Conservation (phyloP, 1,140 invertebrate genomes). For the Drosophila baimaii region DNA sequence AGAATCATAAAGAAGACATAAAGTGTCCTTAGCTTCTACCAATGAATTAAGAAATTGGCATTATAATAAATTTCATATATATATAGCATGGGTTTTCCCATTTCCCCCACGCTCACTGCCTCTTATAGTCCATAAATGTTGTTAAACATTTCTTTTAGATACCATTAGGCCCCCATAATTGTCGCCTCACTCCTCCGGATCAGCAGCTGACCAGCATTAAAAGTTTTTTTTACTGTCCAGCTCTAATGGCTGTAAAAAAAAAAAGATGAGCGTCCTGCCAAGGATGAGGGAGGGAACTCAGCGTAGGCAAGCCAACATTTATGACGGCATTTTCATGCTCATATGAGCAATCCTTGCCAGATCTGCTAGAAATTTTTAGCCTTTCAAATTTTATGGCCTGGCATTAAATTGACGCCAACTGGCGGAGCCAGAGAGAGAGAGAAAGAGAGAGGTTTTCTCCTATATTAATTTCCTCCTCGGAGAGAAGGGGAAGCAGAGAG, state of each 20-base stretch:
- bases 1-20: not conserved
- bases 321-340: slow-evolving; percentile 43
- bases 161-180: slow-evolving; percentile 48
- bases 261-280: slow-evolving; percentile 1
- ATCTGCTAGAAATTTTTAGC: slow-evolving; percentile 41
- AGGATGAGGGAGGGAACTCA: not conserved
- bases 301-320: slow-evolving; percentile 40
- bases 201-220: slow-evolving; percentile 50
- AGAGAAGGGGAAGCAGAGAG: not conserved
- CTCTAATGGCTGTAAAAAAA: slow-evolving; percentile 51
- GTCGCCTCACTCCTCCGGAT: slow-evolving; percentile 22
- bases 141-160: slow-evolving; percentile 30
- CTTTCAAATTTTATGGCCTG: slow-evolving; percentile 61
- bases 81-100: not conserved
- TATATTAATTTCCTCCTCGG: slow-evolving; percentile 45
- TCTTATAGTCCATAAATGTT: slow-evolving; percentile 23
- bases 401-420: slow-evolving; percentile 61
- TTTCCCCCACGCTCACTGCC: not conserved
- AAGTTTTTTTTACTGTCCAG: slow-evolving; percentile 46
- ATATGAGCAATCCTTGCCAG: slow-evolving; percentile 56
- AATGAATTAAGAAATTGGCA: not conserved
- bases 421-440: slow-evolving; percentile 5
- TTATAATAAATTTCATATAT: not conserved
- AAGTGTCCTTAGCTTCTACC: not conserved
- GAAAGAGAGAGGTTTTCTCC: slow-evolving; percentile 10